Percentiles rank a stretch among this genome's conserved stretches.
phyloP scores from a whole-genome alignment of 2,113 vertebrate species.

The Himantopus leucocephalus region DNA sequence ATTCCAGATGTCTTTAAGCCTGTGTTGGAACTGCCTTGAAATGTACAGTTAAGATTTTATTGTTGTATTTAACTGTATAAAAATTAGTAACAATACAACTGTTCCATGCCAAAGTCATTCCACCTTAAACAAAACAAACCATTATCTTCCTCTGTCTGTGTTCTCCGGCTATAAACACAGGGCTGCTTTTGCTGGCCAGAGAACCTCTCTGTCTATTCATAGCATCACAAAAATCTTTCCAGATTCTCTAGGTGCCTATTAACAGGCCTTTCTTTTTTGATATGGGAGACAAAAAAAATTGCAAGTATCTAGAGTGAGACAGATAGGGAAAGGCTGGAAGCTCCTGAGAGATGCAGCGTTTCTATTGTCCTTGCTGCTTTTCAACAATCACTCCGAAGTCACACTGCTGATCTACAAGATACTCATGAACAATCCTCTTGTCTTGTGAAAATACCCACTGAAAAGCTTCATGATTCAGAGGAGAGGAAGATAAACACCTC shows the following conservation, averaged over 20 bases:
- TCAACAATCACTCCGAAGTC: neutral
- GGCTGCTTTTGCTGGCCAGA: neutral
- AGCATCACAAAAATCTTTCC: neutral
- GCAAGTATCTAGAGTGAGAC: neutral
- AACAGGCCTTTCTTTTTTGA: neutral
- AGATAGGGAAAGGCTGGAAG: neutral
- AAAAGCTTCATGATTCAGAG: neutral
- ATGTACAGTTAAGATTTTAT: neutral
- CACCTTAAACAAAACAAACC: slow-evolving; percentile 38
- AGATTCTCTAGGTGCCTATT: neutral
- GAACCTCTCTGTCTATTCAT: neutral
- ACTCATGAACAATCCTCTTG: neutral
- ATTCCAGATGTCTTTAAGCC: neutral
- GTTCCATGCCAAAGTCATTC: neutral
- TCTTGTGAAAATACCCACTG: neutral
- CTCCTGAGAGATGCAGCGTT: neutral
- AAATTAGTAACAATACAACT: neutral
- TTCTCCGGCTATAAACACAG: neutral
- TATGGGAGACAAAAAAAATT: neutral
- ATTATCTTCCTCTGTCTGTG: neutral
- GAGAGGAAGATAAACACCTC: slow-evolving; percentile 4
- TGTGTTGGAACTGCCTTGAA: neutral
- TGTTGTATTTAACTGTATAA: neutral
- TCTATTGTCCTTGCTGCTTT: neutral
- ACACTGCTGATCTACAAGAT: neutral